Conservation (phyloP, 2,113 vertebrate genomes). For the Stigmatopora nigra region DNA sequence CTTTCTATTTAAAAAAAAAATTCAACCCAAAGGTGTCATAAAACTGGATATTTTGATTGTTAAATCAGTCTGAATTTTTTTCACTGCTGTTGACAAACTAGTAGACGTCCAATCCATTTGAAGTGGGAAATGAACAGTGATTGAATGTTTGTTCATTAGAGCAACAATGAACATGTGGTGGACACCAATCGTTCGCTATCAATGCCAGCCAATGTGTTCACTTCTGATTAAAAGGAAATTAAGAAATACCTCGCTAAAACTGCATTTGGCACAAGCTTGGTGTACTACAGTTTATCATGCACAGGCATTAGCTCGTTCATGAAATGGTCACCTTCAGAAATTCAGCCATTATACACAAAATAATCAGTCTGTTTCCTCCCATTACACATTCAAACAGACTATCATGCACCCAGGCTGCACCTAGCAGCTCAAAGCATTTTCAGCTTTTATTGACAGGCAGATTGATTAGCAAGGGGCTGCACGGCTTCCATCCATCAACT, state of each 20-base stretch:
- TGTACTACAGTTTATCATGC: background rate
- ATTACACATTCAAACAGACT: conserved; percentile 2
- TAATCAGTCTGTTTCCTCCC: background rate
- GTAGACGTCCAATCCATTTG: too few species aligned
- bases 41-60: too few species aligned
- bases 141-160: too few species aligned
- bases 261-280: background rate
- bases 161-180: too few species aligned
- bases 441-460: conserved; percentile 39
- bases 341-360: conserved; percentile 9
- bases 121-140: too few species aligned
- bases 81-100: too few species aligned
- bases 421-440: conserved; percentile 18
- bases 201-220: background rate
- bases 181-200: too few species aligned
- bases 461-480: conserved; percentile 45
- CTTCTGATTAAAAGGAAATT: background rate
- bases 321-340: conserved; percentile 5
- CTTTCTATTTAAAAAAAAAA: too few species aligned
- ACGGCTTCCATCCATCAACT: conserved; percentile 36
- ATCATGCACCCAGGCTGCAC: conserved; percentile 5
- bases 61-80: too few species aligned
- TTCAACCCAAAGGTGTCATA: too few species aligned
- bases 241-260: background rate
- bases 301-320: background rate